These are phyloP conservation scores for Rousettus madagascariensis DNA, from an alignment of 2,797 vertebrate species.

Conservation along the genomic window DNA sequence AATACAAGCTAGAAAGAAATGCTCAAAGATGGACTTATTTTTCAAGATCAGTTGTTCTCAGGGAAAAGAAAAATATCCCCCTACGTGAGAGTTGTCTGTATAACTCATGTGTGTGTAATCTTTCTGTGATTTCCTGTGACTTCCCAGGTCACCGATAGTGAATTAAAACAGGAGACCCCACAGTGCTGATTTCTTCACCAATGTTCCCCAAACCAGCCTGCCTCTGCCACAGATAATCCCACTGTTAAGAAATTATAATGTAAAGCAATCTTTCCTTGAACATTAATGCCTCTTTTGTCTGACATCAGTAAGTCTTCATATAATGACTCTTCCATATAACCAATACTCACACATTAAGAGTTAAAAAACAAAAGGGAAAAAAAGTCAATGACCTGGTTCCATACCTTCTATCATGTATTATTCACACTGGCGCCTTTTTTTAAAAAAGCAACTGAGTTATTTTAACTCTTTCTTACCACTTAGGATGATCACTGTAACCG, in stretches of 20 bases:
- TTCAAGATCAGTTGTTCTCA: conserved; percentile 19
- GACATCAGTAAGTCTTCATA: background rate
- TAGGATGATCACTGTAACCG: background rate
- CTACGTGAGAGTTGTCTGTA: background rate
- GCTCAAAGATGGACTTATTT: background rate
- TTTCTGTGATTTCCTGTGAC: background rate
- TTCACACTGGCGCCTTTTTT: background rate
- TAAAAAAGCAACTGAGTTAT: background rate
- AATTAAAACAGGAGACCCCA: background rate
- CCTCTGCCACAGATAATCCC: background rate
- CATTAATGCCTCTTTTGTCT: background rate
- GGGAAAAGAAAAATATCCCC: background rate
- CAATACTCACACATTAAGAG: background rate
- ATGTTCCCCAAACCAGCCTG: background rate
- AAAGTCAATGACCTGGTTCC: background rate
- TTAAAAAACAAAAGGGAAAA: background rate
- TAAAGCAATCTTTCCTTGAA: background rate
- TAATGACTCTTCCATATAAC: background rate
- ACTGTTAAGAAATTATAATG: background rate
- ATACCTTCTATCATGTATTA: background rate
- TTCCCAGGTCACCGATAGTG: background rate
- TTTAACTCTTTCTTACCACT: background rate
- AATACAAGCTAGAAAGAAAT: background rate
- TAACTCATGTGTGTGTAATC: background rate
- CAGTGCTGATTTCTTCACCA: background rate